Percentiles rank a stretch among this genome's conserved stretches.
phyloP scores from a whole-genome alignment of 2,888 invertebrate species.

The Phorcus lineatus region DNA sequence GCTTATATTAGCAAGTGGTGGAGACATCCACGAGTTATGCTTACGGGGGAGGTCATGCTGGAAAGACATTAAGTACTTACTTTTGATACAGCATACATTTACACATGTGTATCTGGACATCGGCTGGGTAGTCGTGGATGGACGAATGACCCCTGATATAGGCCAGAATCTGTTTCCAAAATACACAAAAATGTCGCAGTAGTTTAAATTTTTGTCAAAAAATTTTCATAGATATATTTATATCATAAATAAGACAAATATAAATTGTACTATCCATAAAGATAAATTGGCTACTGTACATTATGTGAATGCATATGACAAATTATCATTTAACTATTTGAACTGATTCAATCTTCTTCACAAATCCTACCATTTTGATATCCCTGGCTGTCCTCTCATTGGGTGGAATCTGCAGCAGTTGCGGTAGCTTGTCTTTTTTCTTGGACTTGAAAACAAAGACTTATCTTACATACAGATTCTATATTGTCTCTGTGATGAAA shows the following conservation, averaged over 20 bases:
- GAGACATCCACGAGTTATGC: too few species aligned
- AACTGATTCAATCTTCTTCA: too few species aligned
- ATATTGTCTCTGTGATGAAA: too few species aligned
- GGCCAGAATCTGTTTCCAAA: constrained; percentile 51
- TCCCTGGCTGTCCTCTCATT: neutral
- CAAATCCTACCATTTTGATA: neutral
- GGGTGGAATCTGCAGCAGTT: constrained; percentile 7
- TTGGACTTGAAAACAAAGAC: neutral
- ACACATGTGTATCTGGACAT: constrained; percentile 57
- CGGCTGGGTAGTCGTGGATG: constrained; percentile 60
- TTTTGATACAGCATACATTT: constrained; percentile 59
- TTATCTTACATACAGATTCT: too few species aligned
- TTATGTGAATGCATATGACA: neutral
- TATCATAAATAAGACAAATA: neutral
- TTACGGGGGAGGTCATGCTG: too few species aligned
- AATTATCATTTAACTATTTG: too few species aligned
- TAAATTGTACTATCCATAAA: neutral
- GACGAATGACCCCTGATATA: constrained; percentile 55
- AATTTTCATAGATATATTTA: too few species aligned
- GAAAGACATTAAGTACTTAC: constrained; percentile 33
- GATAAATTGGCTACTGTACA: neutral
- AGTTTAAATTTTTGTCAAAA: too few species aligned
- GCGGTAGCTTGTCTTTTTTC: neutral
- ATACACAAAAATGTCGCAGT: neutral
- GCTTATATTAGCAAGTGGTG: too few species aligned